These are phyloP conservation scores for Crotalus helleri DNA, from an alignment of 2,113 vertebrate genomes.

Conservation along the genomic window DNA sequence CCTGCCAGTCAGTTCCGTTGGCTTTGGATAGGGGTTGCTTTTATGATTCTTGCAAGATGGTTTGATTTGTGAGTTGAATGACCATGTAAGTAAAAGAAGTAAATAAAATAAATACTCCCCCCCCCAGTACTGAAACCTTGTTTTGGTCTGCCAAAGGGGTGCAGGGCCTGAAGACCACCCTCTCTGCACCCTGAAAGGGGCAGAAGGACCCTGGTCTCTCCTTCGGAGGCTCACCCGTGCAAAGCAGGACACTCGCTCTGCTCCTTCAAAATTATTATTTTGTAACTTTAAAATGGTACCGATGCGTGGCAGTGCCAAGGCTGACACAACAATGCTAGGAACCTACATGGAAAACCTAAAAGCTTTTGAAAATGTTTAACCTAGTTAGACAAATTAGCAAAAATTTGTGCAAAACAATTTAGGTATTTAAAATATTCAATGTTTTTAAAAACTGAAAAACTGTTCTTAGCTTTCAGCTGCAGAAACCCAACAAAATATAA, in stretches of 20 bases:
- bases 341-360: conserved; percentile 74
- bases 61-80: not conserved
- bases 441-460: conserved; percentile 84
- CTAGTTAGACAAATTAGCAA: conserved; percentile 86
- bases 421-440: conserved; percentile 87
- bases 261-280: not conserved
- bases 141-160: not conserved
- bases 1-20: not conserved
- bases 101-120: not conserved
- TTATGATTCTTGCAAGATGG: not conserved
- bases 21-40: not conserved
- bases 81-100: not conserved
- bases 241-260: too few relatives aligned
- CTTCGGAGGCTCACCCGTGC: not conserved
- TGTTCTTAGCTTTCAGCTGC: conserved; percentile 85
- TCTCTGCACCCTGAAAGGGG: not conserved
- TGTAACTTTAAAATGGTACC: not conserved
- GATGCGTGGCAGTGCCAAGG: conserved; percentile 30
- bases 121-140: not conserved
- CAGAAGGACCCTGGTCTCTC: not conserved
- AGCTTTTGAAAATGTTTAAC: conserved; percentile 82
- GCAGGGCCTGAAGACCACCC: not conserved
- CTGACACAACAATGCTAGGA: conserved; percentile 72
- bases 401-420: conserved; percentile 85
- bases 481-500: conserved; percentile 86